phyloP scores from a whole-genome alignment of 2,888 invertebrate genomes.

The Pediacus dermestoides region DNA sequence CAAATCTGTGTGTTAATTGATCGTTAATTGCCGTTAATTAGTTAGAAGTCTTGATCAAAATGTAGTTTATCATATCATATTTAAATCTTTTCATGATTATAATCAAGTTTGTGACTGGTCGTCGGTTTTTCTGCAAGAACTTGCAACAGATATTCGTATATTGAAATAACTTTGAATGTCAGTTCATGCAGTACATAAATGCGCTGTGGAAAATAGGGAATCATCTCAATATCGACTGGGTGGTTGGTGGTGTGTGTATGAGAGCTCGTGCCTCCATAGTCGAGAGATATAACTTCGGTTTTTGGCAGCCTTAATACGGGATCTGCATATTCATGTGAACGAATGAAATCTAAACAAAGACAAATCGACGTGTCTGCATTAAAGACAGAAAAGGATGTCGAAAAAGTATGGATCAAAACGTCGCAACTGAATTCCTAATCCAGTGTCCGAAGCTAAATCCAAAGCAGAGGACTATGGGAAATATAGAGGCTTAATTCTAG shows the following conservation, averaged over 20 bases:
- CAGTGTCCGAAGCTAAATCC: constrained; percentile 45
- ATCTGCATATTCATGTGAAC: constrained; percentile 49
- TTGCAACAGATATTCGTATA: no score
- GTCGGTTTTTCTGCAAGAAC: no score
- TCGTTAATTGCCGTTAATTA: no score
- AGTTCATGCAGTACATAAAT: not conserved
- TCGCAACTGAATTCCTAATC: constrained; percentile 46
- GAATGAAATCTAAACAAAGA: constrained; percentile 32
- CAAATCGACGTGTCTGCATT: constrained; percentile 17
- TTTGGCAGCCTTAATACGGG: constrained; percentile 48
- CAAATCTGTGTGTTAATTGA: no score
- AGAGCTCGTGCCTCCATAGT: constrained; percentile 22
- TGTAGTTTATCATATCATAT: no score
- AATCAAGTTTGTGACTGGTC: constrained; percentile 3
- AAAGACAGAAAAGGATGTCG: constrained; percentile 32
- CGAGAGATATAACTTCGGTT: constrained; percentile 46
- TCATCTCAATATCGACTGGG: constrained; percentile 40
- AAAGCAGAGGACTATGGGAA: constrained; percentile 42
- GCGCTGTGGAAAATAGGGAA: constrained; percentile 6
- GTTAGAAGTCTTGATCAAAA: no score
- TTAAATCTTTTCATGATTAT: constrained; percentile 2
- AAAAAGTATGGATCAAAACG: constrained; percentile 45
- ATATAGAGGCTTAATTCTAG: constrained; percentile 43
- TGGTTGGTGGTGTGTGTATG: constrained; percentile 1
- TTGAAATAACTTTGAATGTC: no score